phyloP scores from a whole-genome alignment of 2,113 vertebrate species.

The Bos indicus region DNA sequence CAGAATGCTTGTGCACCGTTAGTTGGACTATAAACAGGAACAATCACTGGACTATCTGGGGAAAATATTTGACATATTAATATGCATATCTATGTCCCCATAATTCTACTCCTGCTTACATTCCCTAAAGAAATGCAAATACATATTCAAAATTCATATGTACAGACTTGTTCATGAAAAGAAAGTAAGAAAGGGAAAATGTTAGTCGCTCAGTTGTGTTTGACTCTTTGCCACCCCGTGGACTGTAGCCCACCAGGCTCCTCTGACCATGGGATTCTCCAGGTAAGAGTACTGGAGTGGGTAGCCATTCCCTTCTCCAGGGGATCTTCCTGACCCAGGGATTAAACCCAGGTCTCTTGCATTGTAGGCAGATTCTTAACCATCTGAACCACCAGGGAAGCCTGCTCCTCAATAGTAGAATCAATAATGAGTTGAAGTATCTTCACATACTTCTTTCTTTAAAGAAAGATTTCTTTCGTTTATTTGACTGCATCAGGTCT shows the following conservation, averaged over 20 bases:
- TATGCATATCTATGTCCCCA: background rate
- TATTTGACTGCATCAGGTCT: background rate
- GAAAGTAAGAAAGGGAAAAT: background rate
- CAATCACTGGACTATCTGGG: background rate
- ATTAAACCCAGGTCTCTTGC: background rate
- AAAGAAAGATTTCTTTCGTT: background rate
- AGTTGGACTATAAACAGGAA: background rate
- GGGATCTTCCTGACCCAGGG: background rate
- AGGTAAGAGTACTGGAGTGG: background rate
- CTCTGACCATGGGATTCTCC: background rate
- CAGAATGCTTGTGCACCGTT: background rate
- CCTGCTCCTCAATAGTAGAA: background rate
- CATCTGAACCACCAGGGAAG: background rate
- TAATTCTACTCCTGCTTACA: background rate
- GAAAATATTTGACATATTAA: background rate
- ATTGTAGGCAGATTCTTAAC: background rate
- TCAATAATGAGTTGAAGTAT: background rate
- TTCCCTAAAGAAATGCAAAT: background rate
- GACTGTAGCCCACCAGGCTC: background rate
- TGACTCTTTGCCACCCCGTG: background rate
- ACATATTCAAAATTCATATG: background rate
- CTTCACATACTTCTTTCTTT: background rate
- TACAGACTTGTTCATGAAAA: background rate
- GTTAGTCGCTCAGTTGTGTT: background rate
- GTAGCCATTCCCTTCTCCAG: background rate